Base-by-base conservation (phyloP, 2,113 vertebrate genomes). In the Diphyllodes magnificus region DNA sequence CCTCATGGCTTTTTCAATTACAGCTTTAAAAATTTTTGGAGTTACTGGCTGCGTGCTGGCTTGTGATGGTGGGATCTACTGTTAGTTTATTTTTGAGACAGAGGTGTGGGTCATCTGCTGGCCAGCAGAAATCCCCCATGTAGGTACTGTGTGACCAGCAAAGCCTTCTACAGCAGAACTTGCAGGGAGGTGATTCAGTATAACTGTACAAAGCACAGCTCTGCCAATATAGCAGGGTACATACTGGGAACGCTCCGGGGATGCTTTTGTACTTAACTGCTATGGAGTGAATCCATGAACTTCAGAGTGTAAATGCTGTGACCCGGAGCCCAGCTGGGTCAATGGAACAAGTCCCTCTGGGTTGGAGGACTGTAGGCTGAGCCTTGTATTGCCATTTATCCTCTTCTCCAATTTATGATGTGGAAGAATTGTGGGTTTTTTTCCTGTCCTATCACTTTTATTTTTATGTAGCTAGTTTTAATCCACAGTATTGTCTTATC, bases 281-380 rank as follows among this genome's bases (percentile, higher is more conserved):
- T 82, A 3, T 89, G 89, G 81, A 94, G 64, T 84, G 81, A 92
- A 84, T 94, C 81, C 22, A 33, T 75, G 69, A 92, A 89, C 89
- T 80, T 81, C n/a, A 42, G 66, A 79, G 75, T 40, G 47, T 60
- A 87, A 83, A 85, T 79, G 54, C 54, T 3, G 3, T 80, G 79
- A 90, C 61, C 75, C 31, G 30, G n/a, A 90, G 47, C 72, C 56
- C 47, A 31, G 39, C 40, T 28, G 31, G 86, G 68, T 94, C 88
- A 88, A 51, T 75, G 68, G 56, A 92, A 84, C 76, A 81, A 75
- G 45, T 76, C 64, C 47, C 49, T 78, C 11, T 78, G 64, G 60
- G 35, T 66, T 1, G 3, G 22, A 83, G 71, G 45, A 23, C 80
- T 92, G 15, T 35, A 81, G 30, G 11, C 33, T 89, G 72, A 18